Evolutionary conservation across 2,113 vertebrate genomes (phyloP), one percentile per base, ranked within the genome.

Genomic region (Planiliza haematocheilus): DNA sequence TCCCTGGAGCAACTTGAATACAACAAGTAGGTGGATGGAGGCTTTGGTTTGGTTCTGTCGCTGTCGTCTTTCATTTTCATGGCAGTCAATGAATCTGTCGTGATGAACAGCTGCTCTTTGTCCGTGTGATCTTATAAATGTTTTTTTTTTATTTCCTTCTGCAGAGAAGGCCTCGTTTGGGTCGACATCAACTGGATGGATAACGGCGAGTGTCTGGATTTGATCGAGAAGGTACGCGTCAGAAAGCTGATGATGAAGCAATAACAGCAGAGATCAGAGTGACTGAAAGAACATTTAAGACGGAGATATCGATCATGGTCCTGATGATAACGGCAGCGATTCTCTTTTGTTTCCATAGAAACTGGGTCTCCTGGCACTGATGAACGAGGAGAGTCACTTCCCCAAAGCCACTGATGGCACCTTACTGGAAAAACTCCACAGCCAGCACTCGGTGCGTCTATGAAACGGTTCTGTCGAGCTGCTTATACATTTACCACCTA

Each of bases 341-440:
- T 17, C 1, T 68, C 0, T 48, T 14, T 17, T 20, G 63, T 86
- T 73, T n/a, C 82, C 90, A 30, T 79, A 99, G 98, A 99, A 99
- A 95, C 94, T 99, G 77, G 98, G 97, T 20, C 92, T 99, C 8
- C 92, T 99, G 68, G 97, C 98, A 0, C 95, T 99, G 30, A 94
- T 99, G 88, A 99, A 99, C 39, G 98, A 99, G 92, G 98, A 99
- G 88, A 98, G 97, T 75, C 97, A 99, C 91, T 99, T 99, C 85
- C 98, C 98, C 43, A 97, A 97, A 89, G 98, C 96, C 71, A 98
- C 97, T 4, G 97, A 99, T 67, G 92, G 86, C 69, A 99, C 97
- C 3, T 91, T 99, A 45, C 81, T 99, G 92, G 96, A 95, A 88
- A 99, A 99, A 63, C 74, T 99, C 49, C 98, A 99, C 83, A 92